Evolutionary conservation across 2,797 vertebrate genomes (phyloP).

Genomic region (Fratercula arctica): DNA sequence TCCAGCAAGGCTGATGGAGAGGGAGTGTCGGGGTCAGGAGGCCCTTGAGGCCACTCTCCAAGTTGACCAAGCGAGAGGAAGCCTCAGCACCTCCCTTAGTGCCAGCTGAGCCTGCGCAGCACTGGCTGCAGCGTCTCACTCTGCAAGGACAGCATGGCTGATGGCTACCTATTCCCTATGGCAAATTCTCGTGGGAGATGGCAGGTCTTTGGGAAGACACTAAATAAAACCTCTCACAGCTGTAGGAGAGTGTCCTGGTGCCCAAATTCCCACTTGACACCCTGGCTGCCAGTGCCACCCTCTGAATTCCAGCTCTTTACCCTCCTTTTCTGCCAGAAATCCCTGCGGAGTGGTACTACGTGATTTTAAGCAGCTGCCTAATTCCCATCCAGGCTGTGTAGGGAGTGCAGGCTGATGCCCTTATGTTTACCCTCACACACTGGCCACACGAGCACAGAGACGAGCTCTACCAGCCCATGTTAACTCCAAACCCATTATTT

Average conservation of each 20-base stretch:
- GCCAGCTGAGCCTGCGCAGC: not conserved
- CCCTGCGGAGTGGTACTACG: not conserved
- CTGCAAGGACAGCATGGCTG: not conserved
- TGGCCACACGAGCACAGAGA: not conserved
- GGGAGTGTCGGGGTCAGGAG: not conserved
- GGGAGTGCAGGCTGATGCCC: not conserved
- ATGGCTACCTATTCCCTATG: not conserved
- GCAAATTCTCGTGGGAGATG: not conserved
- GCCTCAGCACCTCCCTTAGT: not conserved
- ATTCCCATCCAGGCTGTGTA: not conserved
- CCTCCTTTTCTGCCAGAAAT: not conserved
- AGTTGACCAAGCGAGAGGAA: fast-evolving
- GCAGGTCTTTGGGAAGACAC: not conserved
- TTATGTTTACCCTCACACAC: not conserved
- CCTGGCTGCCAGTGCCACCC: not conserved
- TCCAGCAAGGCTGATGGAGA: not conserved
- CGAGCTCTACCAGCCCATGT: fast-evolving
- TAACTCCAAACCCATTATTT: not conserved
- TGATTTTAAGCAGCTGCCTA: not conserved
- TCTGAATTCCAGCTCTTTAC: not conserved
- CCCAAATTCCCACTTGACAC: not conserved
- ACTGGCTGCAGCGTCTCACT: fast-evolving
- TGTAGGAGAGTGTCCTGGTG: not conserved
- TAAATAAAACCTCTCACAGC: not conserved
- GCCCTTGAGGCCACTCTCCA: not conserved